Conservation (phyloP, 2,113 vertebrate species). For the Prinia subflava region DNA sequence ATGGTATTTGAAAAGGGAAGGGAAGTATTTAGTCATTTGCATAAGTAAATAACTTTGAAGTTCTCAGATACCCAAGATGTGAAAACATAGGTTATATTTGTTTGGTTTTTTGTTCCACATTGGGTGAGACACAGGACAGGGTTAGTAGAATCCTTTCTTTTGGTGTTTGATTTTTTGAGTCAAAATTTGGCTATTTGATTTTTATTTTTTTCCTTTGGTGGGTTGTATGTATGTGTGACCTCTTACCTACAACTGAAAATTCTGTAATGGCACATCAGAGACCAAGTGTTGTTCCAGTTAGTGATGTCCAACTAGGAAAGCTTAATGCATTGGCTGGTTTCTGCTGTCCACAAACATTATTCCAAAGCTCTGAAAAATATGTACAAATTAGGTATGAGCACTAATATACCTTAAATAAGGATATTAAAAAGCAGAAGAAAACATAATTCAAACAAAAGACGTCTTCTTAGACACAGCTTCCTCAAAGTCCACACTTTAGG, state of each 20-base stretch:
- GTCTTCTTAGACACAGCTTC: background rate
- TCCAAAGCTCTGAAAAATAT: background rate
- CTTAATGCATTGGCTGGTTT: background rate
- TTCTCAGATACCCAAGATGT: background rate
- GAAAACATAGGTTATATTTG: background rate
- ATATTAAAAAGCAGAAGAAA: background rate
- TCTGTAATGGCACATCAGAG: background rate
- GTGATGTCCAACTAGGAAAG: background rate
- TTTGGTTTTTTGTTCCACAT: background rate
- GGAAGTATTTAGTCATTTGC: background rate
- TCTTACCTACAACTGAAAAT: background rate
- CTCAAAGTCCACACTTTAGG: background rate
- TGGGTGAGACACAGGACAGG: background rate
- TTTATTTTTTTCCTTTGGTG: accelerated
- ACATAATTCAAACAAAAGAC: background rate
- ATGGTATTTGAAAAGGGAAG: background rate
- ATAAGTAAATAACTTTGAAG: background rate
- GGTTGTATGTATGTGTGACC: background rate
- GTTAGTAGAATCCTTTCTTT: background rate
- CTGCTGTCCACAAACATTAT: background rate
- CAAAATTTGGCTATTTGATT: background rate
- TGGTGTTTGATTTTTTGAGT: background rate
- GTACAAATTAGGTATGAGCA: background rate
- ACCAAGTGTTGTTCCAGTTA: background rate
- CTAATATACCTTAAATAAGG: background rate